phyloP scores from a whole-genome alignment of 1,140 invertebrate species.

The Drosophila navojoa region DNA sequence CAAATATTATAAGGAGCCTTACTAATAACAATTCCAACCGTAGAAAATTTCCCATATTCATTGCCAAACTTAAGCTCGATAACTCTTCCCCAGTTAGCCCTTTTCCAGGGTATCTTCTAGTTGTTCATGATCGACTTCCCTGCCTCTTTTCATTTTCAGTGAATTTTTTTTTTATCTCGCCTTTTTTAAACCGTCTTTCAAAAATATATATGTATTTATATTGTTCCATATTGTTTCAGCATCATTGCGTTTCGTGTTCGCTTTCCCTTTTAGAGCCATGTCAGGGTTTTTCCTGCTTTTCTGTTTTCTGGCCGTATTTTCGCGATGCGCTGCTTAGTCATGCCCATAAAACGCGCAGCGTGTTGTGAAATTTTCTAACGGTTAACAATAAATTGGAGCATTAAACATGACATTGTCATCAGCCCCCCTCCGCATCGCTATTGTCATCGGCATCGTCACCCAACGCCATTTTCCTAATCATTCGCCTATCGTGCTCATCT shows the following conservation, averaged over 20 bases:
- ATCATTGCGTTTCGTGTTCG: conserved; percentile 36
- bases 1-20: no score
- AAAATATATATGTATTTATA: conserved; percentile 55
- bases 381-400: conserved; percentile 65
- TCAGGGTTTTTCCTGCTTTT: not conserved
- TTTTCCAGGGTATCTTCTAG: no score
- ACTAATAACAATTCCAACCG: no score
- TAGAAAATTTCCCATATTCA: no score
- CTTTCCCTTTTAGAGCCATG: not conserved
- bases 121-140: not conserved
- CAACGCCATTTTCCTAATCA: conserved; percentile 38
- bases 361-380: conserved; percentile 52
- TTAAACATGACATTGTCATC: conserved; percentile 43
- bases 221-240: conserved; percentile 58
- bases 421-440: not conserved
- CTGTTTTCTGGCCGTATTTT: conserved; percentile 1
- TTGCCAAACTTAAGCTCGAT: no score
- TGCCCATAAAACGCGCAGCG: conserved; percentile 59
- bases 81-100: no score
- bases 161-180: not conserved
- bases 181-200: not conserved
- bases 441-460: not conserved
- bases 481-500: conserved; percentile 33
- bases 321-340: conserved; percentile 60
- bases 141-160: not conserved